Base-by-base conservation (phyloP, 2,888 invertebrate species). In the Fragum sueziense region DNA sequence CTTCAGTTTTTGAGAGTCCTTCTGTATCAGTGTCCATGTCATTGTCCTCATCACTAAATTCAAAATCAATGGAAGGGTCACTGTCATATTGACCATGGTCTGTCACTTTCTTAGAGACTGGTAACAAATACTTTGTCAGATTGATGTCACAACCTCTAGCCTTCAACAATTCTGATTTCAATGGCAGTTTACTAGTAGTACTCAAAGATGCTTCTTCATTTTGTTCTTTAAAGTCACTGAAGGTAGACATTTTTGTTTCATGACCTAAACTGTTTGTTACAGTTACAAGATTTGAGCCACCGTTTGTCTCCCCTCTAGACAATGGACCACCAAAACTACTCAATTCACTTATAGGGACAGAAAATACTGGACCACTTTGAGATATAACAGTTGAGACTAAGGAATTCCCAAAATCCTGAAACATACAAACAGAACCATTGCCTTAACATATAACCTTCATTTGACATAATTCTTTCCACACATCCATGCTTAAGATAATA, bases 121-220 rank as follows among this genome's bases (percentile, higher is more conserved):
- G 81, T 33, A 81, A 41, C 3, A 78, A 37, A 54, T 81, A 81
- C 52, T 81, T 81, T 33, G 74, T 61, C 2, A 81, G 41, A 41
- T 81, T 81, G 14, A 81, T 81, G 59, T 81, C 81, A 75, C 81
- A 81, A 14, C 78, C 81, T 68, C 78, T 72, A 17, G 78, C 69
- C 54, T 65, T 65, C 22, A 65, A 27, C 14, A 65, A 22, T 65
- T 65, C 65, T 65, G 65, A 65, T 25, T 65, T 65, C 34, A 65
- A 65, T 22, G 65, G 65, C 17, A 65, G 41, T n/a, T 65, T 20
- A 41, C 41, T 9, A 25, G 65, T 41, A 22, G 33, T 41, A 41
- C 14, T n/a, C n/a, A n/a, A n/a, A n/a, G n/a, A 33, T 14, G 17
- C 61, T 20, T 61, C n/a, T 3, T n/a, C 25, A 31, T 11, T 17